Percentiles rank a stretch among this genome's conserved stretches.
Evolutionary conservation across 2,113 vertebrate species (phyloP).

Genomic region (Saimiri boliviensis): DNA sequence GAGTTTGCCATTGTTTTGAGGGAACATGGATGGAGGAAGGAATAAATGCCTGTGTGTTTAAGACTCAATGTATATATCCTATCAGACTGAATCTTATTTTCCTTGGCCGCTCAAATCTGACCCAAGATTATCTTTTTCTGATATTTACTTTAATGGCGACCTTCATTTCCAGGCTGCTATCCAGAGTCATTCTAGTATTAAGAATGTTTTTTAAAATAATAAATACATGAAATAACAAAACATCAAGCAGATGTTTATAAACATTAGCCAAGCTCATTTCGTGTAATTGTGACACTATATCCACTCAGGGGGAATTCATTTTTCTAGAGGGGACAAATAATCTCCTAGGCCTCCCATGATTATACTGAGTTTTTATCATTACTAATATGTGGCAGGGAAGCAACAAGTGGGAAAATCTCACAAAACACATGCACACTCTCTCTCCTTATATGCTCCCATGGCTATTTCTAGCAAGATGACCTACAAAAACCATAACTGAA

Average conservation of each 20-base stretch:
- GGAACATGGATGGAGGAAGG: background rate
- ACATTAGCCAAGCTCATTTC: background rate
- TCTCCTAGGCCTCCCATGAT: background rate
- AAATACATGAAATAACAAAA: slow-evolving; percentile 61
- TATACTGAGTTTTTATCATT: background rate
- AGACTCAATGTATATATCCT: background rate
- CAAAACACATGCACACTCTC: background rate
- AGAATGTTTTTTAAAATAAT: slow-evolving; percentile 26
- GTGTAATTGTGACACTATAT: background rate
- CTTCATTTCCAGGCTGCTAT: slow-evolving; percentile 11
- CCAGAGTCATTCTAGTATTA: slow-evolving; percentile 30
- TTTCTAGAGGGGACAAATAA: background rate
- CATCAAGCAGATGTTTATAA: slow-evolving; percentile 19
- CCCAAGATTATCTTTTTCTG: background rate
- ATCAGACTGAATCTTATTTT: background rate
- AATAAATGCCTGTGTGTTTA: slow-evolving; percentile 9
- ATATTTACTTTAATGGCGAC: slow-evolving; percentile 40
- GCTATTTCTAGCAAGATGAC: background rate
- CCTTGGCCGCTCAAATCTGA: slow-evolving; percentile 31
- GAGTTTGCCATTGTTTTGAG: slow-evolving; percentile 62
- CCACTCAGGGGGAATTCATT: background rate
- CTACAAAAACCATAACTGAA: background rate
- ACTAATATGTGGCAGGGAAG: background rate
- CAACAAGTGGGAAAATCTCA: background rate
- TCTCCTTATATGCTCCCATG: background rate